Evolutionary conservation across 2,797 vertebrate species (phyloP).

Genomic region (Nasua narica): DNA sequence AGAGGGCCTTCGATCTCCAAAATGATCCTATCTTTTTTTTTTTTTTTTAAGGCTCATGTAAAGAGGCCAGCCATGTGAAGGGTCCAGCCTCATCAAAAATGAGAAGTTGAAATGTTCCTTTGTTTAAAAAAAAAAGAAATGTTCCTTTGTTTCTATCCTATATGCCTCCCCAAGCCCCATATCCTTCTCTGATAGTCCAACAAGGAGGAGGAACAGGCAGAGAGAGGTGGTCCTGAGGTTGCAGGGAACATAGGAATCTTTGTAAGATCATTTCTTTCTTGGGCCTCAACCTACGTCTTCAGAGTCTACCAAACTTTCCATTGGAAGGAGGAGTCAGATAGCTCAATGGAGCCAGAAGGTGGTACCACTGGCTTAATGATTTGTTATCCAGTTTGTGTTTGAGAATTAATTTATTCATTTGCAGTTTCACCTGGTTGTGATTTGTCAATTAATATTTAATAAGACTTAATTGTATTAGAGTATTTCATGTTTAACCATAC

Average conservation of each 20-base stretch:
- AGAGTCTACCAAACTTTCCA: background rate
- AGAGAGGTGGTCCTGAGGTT: background rate
- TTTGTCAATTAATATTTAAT: conserved; percentile 22
- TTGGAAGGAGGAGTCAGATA: background rate
- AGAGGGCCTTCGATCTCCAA: background rate
- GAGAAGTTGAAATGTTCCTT: background rate
- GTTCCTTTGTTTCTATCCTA: background rate
- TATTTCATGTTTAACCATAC: conserved; percentile 19
- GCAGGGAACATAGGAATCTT: background rate
- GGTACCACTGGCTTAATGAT: background rate
- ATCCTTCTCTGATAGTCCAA: background rate
- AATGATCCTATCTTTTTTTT: background rate
- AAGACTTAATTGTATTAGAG: background rate
- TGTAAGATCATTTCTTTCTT: background rate
- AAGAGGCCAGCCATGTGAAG: background rate
- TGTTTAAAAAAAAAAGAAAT: background rate
- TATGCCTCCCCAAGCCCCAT: background rate
- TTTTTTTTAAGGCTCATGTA: background rate
- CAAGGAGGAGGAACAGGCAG: background rate
- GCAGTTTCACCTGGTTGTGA: background rate
- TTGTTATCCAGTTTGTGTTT: background rate
- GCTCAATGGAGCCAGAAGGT: background rate
- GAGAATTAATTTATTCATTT: conserved; percentile 33
- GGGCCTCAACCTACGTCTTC: background rate
- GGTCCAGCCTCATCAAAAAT: background rate